These are phyloP conservation scores for Choristoneura rosaceana DNA, from an alignment of 2,888 invertebrate genomes.

Conservation along the genomic window DNA sequence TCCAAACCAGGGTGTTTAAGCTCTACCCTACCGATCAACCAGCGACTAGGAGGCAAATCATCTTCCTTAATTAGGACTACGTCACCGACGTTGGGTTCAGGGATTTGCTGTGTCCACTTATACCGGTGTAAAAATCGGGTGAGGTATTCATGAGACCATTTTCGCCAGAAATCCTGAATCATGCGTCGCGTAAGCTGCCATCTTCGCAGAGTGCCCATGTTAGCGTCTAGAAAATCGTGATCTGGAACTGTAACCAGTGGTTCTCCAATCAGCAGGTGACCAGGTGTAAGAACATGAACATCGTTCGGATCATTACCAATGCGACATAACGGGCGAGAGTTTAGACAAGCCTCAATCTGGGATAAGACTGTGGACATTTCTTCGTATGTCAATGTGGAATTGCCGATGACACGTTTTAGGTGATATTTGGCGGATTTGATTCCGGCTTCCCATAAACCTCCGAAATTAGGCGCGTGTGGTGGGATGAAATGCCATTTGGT, in stretches of 20 bases:
- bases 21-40: neutral
- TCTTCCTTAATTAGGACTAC: neutral
- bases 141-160: neutral
- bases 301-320: neutral
- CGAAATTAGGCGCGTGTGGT: conserved; percentile 17
- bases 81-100: neutral
- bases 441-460: neutral
- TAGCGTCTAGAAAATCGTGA: neutral
- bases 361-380: neutral
- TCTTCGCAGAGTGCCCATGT: neutral
- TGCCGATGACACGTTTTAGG: neutral
- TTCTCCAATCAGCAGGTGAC: neutral
- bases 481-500: conserved; percentile 42
- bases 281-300: neutral
- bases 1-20: neutral
- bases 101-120: neutral
- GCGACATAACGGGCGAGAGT: neutral
- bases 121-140: neutral
- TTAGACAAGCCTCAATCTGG: neutral
- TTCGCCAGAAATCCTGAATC: neutral
- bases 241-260: neutral
- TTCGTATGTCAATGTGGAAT: neutral
- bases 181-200: neutral
- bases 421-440: neutral
- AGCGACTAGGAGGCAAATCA: neutral